Evolutionary conservation across 1,140 invertebrate species (phyloP).

Genomic region (Heliconius nattereri): DNA sequence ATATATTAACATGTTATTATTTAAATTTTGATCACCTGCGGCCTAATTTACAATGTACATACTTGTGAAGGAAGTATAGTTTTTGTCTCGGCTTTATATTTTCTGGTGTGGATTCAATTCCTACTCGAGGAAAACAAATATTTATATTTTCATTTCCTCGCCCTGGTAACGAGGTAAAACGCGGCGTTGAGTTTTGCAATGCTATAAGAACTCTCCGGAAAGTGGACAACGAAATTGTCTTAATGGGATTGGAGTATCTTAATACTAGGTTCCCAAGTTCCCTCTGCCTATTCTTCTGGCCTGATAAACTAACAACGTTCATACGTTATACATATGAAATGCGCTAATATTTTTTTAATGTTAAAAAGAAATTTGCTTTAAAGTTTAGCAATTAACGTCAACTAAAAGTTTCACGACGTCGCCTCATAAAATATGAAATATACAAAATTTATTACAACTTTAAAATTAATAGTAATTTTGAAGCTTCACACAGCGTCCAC

Average conservation of each 20-base stretch:
- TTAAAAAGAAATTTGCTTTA: not conserved
- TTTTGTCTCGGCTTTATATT: no score
- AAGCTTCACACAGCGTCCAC: not conserved
- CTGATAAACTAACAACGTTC: not conserved
- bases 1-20: conserved; percentile 10
- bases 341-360: not conserved
- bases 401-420: not conserved
- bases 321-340: not conserved
- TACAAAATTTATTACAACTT: conserved; percentile 15
- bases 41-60: not conserved
- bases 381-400: not conserved
- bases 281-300: not conserved
- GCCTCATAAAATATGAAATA: not conserved
- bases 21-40: not conserved
- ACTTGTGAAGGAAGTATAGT: no score
- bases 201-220: not conserved
- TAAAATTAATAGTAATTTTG: conserved; percentile 18
- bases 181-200: not conserved
- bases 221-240: not conserved
- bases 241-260: not conserved
- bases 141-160: no score
- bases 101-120: no score
- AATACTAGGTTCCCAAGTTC: not conserved
- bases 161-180: not conserved
- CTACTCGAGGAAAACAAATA: no score